Base-by-base conservation (phyloP, 2,888 invertebrate genomes). In the Anthophora plumipes region DNA sequence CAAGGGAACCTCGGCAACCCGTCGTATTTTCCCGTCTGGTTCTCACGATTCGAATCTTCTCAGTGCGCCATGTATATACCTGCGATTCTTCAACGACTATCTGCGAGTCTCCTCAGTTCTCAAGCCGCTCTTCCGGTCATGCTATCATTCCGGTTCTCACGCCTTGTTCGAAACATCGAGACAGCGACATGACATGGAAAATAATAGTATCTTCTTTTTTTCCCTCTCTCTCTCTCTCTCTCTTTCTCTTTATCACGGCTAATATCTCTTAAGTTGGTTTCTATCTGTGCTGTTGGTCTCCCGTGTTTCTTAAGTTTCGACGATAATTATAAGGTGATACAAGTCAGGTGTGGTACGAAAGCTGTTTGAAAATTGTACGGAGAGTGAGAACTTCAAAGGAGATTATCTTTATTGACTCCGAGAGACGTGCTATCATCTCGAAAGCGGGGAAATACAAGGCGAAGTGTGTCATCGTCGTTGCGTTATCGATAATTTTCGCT, bases 81-180 rank as follows among this genome's bases (percentile, higher is more conserved):
- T 82, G 86, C 81, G 78, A 88, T 88, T 85, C 88, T 84, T 83
- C 74, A 82, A 67, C 78, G 75, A 82, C 85, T 80, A 86, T 87
- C 80, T 76, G 72, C 82, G 50, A 78, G 82, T 86, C 79, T 84
- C 83, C 72, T 74, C 64, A 69, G 84, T 88, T 88, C 87, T 88
- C 87, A 88, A 85, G 88, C 88, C 85, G 78, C 82, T 88, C 88
- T 88, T 88, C 88, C 88, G 88, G 87, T 88, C 88, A 85, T 83
- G 87, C 87, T 83, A 87, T 87, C 88, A 87, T 88, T 88, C 88
- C 78, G 85, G 87, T 88, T 88, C 88, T 88, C 88, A 88, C 88
- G 88, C 71, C 80, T 80, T 76, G 66, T 80, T 86, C 88, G 88
- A 85, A 73, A 81, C 83, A 80, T 86, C 81, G 79, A 67, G 83